Evolutionary conservation across 2,888 invertebrate genomes (phyloP), one percentile per base, ranked within the genome.

Genomic region (Mystacides longicornis): DNA sequence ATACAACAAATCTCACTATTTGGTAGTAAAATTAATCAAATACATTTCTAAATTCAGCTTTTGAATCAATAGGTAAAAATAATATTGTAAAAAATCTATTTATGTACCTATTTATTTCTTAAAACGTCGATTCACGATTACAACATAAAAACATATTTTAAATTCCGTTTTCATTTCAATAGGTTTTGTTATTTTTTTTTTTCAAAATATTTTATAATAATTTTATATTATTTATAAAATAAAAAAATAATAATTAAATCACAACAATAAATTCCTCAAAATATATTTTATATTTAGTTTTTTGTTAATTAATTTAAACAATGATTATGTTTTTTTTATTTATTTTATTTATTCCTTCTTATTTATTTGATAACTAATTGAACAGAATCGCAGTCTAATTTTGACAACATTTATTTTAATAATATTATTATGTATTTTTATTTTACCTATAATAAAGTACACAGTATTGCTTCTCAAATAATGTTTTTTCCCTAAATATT

Each of bases 361-460:
- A 53, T 52, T 52, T 64, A 67, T 69, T 70, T 68, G 65, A 63
- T 66, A 69, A 67, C 69, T 70, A 70, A 70, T 69, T 68, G 61
- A 60, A 64, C 65, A 66, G 65, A 66, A 67, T 64, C 65, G 66
- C 67, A 66, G 66, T 67, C 69, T 68, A 67, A 66, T 66, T 68
- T 66, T 64, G 65, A 64, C 64, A 65, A 64, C 64, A 65, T 65
- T 62, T 65, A 64, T 66, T 64, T 63, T 63, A 65, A 67, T 66
- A 65, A 66, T 56, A 37, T 23, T 42, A 45, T 56, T 51, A 33
- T 47, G 21, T 27, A 27, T 27, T 27, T 7, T 27, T 7, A 7
- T 27, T 27, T n/a, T n/a, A n/a, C n/a, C n/a, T n/a, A n/a, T n/a
- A n/a, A n/a, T n/a, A n/a, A n/a, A n/a, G n/a, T n/a, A n/a, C n/a